These are phyloP conservation scores for Mimumesa dahlbomi DNA, from an alignment of 2,888 invertebrate species.

Conservation along the genomic window DNA sequence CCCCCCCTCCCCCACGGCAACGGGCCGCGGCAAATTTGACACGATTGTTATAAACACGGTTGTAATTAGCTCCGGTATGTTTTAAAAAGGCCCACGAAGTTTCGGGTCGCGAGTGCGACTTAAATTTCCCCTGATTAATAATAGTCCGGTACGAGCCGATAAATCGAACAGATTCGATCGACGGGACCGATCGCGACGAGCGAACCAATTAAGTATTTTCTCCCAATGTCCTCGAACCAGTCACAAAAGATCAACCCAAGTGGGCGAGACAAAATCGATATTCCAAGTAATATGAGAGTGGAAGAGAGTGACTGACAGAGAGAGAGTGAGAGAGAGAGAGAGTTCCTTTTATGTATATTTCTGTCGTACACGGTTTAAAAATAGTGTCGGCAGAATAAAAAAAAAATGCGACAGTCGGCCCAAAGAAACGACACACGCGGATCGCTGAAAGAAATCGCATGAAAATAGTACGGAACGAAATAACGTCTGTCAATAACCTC, in stretches of 20 bases:
- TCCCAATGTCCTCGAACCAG: conserved; percentile 38
- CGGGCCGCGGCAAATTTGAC: too few species aligned
- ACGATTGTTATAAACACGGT: too few species aligned
- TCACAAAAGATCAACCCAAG: conserved; percentile 27
- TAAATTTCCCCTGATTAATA: conserved; percentile 49
- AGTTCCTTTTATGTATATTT: too few species aligned
- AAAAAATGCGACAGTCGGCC: not conserved
- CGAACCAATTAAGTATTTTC: conserved; percentile 55
- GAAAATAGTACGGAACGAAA: not conserved
- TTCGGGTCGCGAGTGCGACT: conserved; percentile 18
- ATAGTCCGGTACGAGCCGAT: conserved; percentile 47
- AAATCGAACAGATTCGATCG: conserved; percentile 57
- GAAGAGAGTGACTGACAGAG: too few species aligned
- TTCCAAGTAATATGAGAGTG: too few species aligned
- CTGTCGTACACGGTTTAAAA: not conserved
- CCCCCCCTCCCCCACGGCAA: too few species aligned
- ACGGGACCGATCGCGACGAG: conserved; percentile 51
- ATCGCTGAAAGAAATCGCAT: not conserved
- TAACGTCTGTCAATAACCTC: conserved; percentile 2
- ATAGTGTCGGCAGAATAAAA: not conserved
- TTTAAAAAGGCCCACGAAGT: too few species aligned
- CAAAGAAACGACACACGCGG: too few species aligned
- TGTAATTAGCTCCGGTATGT: too few species aligned
- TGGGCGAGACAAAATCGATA: conserved; percentile 32
- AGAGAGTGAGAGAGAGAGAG: too few species aligned